phyloP scores from a whole-genome alignment of 2,888 invertebrate genomes.

The Erebia aethiops region DNA sequence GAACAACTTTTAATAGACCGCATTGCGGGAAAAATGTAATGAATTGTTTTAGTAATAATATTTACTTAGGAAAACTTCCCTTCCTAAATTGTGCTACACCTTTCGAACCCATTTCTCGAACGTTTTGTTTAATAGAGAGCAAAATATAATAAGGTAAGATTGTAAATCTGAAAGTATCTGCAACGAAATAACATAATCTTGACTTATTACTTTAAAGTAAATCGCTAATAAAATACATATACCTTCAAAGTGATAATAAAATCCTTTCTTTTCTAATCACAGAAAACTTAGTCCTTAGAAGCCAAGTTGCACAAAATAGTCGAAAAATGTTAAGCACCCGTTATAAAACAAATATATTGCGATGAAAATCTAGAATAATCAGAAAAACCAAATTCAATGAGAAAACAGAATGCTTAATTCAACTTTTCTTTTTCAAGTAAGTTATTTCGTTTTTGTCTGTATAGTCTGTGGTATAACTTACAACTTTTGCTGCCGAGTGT shows the following conservation, averaged over 20 bases:
- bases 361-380: background rate
- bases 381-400: background rate
- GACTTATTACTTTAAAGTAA: too few relatives aligned
- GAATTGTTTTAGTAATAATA: constrained; percentile 18
- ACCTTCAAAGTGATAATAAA: too few relatives aligned
- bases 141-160: background rate
- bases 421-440: background rate
- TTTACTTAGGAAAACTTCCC: background rate
- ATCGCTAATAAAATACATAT: too few relatives aligned
- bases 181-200: too few relatives aligned
- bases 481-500: constrained; percentile 29
- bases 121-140: background rate
- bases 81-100: background rate
- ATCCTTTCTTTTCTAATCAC: too few relatives aligned
- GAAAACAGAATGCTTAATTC: background rate
- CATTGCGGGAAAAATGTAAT: constrained; percentile 22
- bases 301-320: too few relatives aligned
- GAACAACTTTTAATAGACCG: constrained; percentile 27
- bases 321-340: too few relatives aligned
- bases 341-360: too few relatives aligned
- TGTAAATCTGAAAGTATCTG: too few relatives aligned
- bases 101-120: background rate
- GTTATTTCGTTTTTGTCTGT: background rate
- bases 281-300: too few relatives aligned
- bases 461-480: background rate